Evolutionary conservation across 37 sponge, comb jelly and placozoan genomes (phyloP).

Genomic region (Axinella damicornis): DNA sequence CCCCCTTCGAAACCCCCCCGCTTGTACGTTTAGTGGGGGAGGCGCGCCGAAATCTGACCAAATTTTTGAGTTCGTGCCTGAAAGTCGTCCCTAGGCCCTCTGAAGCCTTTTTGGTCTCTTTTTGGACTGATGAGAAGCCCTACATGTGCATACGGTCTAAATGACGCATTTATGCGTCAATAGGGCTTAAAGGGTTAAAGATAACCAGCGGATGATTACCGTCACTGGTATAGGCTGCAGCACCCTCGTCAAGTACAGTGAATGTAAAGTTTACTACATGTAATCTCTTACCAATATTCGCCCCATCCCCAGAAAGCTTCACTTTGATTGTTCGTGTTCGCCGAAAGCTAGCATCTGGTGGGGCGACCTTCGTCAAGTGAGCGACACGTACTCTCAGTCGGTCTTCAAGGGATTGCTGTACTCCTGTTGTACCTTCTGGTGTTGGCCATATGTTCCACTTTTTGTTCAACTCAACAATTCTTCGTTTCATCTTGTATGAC

Average conservation of each 20-base stretch:
- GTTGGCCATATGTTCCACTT: conserved; percentile 2
- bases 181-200: too few relatives aligned
- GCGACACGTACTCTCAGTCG: conserved; percentile 9
- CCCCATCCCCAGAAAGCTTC: conserved; percentile 54
- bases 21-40: too few relatives aligned
- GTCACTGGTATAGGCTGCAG: background rate
- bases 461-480: conserved; percentile 1
- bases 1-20: too few relatives aligned
- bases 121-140: too few relatives aligned
- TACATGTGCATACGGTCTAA: too few relatives aligned
- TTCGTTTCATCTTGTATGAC: background rate
- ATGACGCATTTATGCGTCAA: too few relatives aligned
- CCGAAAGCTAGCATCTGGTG: background rate
- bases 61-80: too few relatives aligned
- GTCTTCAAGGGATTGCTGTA: conserved; percentile 41
- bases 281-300: too few relatives aligned
- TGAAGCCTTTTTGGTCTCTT: too few relatives aligned
- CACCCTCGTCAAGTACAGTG: conserved; percentile 46
- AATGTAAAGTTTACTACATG: too few relatives aligned
- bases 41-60: too few relatives aligned
- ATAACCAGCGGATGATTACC: conserved; percentile 43
- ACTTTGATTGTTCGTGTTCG: background rate
- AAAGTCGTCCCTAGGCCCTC: too few relatives aligned
- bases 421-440: conserved; percentile 46
- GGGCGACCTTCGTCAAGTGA: background rate